A percentile compares a stretch with the other conserved stretches of the same genome.
Conservation (phyloP, 1,140 invertebrate species). For the Berghia stephanieae region DNA sequence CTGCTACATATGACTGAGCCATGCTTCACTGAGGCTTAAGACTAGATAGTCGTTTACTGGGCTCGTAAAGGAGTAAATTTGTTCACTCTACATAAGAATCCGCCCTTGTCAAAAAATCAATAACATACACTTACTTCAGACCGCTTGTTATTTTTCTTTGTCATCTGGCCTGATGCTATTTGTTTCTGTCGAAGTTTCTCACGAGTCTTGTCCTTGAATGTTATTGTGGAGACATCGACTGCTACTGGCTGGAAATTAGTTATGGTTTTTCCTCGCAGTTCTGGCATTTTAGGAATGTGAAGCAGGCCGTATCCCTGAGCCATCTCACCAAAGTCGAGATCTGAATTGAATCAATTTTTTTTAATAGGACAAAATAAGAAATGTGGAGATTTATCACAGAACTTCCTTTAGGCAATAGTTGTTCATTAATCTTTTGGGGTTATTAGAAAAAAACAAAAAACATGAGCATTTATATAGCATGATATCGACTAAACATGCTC, state of each 20-base stretch:
- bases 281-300: conserved; percentile 93
- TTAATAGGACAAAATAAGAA: neutral
- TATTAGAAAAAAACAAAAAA: neutral
- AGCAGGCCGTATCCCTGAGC: conserved; percentile 90
- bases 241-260: conserved; percentile 75
- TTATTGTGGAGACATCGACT: conserved; percentile 80
- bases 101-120: no score
- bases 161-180: neutral
- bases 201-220: conserved; percentile 72
- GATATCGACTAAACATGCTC: no score
- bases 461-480: no score
- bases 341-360: conserved; percentile 63
- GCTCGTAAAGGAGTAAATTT: no score
- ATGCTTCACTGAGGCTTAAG: no score
- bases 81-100: no score
- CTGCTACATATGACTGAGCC: no score
- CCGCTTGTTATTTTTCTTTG: conserved; percentile 11
- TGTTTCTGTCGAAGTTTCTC: conserved; percentile 19
- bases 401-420: neutral
- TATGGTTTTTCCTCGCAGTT: conserved; percentile 75
- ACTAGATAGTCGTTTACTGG: no score
- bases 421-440: neutral
- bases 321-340: conserved; percentile 86
- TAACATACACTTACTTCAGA: no score
- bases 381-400: no score